Evolutionary conservation across 2,797 vertebrate genomes (phyloP), one percentile per base, ranked within the genome.

Genomic region (Ctenopoma kingsleyae): DNA sequence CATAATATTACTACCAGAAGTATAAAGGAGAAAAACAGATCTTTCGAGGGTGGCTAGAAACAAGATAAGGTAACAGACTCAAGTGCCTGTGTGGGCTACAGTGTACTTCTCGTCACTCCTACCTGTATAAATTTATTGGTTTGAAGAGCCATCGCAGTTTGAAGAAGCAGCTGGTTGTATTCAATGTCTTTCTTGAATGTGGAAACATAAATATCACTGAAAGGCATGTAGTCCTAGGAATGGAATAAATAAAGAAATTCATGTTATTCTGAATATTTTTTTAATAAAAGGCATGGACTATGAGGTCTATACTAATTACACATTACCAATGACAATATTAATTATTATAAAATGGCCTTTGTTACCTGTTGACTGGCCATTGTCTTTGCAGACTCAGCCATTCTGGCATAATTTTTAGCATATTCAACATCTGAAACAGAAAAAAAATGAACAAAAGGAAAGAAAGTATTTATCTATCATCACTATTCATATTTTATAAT

Each of bases 61-160:
- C n/a, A 11, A 12, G 15, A 54, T 41, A n/a, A 51, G 36, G n/a
- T 15, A 60, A 22, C 16, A 46, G 2, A 25, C n/a, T 30, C 3
- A 15, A 68, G 43, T 40, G n/a, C 13, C 30, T 3, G 1, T 23
- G 25, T 48, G 22, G 4, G 1, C 8, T 8, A 43, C 9, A 58
- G 38, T 38, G 10, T 13, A n/a, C 4, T 7, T 44, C 1, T 38
- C 2, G 0, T 3, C 15, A 20, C 10, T 43, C 76, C 65, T 93
- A 99, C 98, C 98, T 99, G 97, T 36, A 98, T 94, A 90, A 98
- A 99, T 92, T 97, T 99, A 85, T 99, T 98, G 23, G 96, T 93
- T 74, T 98, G 98, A 22, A 99, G 96, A 78, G 96, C 94, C 75
- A 93, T 68, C 49, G 96, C 93, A 10, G 96, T 97, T 83, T 98